phyloP scores from a whole-genome alignment of 2,888 invertebrate species.

The Antheraea assamensis region DNA sequence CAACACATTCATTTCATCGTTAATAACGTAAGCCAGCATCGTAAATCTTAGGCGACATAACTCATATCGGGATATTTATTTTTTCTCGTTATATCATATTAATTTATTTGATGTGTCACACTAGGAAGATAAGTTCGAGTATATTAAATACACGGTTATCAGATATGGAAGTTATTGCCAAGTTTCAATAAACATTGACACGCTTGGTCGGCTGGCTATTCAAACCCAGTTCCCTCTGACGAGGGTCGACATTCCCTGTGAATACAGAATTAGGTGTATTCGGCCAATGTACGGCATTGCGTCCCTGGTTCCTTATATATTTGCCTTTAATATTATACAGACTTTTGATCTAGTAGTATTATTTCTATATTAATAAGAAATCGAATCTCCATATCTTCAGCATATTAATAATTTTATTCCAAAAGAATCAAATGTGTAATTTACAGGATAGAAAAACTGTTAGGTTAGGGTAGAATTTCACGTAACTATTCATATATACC shows the following conservation, averaged over 20 bases:
- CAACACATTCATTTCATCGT: not conserved
- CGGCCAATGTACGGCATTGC: not conserved
- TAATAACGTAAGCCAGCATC: not conserved
- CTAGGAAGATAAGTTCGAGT: not conserved
- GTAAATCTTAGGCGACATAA: not conserved
- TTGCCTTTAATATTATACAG: not conserved
- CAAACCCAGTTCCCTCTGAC: conserved; percentile 21
- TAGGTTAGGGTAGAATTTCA: no score
- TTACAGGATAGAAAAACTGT: not conserved
- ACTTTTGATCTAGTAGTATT: not conserved
- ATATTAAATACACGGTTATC: conserved; percentile 4
- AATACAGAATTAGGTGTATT: conserved; percentile 26
- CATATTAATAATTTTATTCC: not conserved
- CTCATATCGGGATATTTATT: not conserved
- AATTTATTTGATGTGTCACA: not conserved
- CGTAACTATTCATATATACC: no score
- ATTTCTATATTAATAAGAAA: not conserved
- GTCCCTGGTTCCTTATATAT: not conserved
- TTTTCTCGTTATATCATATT: not conserved
- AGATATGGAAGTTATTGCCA: not conserved
- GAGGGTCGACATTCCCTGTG: conserved; percentile 30
- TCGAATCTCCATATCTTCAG: not conserved
- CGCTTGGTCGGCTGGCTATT: not conserved
- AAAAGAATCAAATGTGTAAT: not conserved
- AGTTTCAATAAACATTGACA: conserved; percentile 20